Conservation (phyloP, 2,888 invertebrate species). For the Parnassius mnemosyne region DNA sequence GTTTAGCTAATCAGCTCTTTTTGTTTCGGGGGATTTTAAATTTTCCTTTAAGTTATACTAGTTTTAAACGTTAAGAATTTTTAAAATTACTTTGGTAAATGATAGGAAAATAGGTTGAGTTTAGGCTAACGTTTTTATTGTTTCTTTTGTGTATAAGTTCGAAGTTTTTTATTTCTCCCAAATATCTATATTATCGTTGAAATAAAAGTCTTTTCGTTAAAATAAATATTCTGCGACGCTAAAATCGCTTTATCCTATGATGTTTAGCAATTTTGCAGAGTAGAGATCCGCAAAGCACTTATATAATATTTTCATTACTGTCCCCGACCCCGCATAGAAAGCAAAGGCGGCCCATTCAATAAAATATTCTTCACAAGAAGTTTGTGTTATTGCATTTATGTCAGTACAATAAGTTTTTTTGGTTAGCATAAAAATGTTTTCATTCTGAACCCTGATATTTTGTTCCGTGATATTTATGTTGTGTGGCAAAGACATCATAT, state of each 20-base stretch:
- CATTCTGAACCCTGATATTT: not conserved
- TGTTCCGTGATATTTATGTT: not conserved
- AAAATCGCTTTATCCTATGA: conserved; percentile 9
- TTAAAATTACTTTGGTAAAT: too few species aligned
- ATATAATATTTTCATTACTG: conserved; percentile 73
- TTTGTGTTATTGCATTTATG: conserved; percentile 51
- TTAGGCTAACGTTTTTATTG: too few species aligned
- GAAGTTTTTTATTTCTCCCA: too few species aligned
- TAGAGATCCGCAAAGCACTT: conserved; percentile 45
- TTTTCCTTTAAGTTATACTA: too few species aligned
- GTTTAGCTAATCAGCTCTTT: too few species aligned
- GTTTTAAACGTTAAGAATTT: too few species aligned
- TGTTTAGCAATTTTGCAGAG: conserved; percentile 8
- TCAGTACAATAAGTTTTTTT: conserved; percentile 39
- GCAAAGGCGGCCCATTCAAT: conserved; percentile 66
- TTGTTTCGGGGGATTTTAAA: too few species aligned
- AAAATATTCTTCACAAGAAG: conserved; percentile 64
- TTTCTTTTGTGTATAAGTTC: too few species aligned
- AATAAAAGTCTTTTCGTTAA: too few species aligned
- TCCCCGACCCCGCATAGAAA: conserved; percentile 55
- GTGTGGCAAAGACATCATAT: not conserved
- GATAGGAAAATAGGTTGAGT: too few species aligned
- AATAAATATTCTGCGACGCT: too few species aligned
- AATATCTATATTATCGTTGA: too few species aligned
- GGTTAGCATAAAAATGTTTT: conserved; percentile 33